phyloP scores from a whole-genome alignment of 2,888 invertebrate species.

The Rutpela maculata region DNA sequence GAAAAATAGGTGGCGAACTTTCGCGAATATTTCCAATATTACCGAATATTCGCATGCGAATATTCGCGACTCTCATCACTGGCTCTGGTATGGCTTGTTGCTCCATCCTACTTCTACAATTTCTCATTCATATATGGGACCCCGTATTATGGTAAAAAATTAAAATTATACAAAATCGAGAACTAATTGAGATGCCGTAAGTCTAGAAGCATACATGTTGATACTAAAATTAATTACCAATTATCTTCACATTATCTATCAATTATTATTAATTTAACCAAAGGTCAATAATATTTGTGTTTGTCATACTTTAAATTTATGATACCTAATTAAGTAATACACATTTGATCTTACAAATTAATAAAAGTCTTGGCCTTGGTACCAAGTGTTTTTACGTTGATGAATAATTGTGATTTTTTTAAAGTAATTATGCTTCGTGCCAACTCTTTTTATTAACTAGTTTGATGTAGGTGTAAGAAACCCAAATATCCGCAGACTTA shows the following conservation, averaged over 20 bases:
- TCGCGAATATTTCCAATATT: too few species aligned
- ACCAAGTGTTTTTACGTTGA: neutral
- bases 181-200: too few species aligned
- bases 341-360: slow-evolving; percentile 5
- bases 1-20: too few species aligned
- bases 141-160: too few species aligned
- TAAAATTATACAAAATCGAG: too few species aligned
- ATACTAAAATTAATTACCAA: neutral
- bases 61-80: too few species aligned
- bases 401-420: neutral
- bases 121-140: too few species aligned
- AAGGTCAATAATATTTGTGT: slow-evolving; percentile 14
- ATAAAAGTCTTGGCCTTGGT: slow-evolving; percentile 4
- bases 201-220: too few species aligned
- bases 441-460: neutral
- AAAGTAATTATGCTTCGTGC: neutral
- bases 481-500: neutral
- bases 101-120: too few species aligned
- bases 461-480: neutral
- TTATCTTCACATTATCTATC: neutral
- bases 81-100: too few species aligned
- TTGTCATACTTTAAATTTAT: slow-evolving; percentile 25
- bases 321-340: neutral
- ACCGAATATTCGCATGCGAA: too few species aligned
- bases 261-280: slow-evolving; percentile 13